A percentile compares a stretch with the other conserved stretches of the same genome.
These are phyloP conservation scores for Corythoichthys haematopterus DNA, from an alignment of 2,113 vertebrate genomes.

Conservation along the genomic window DNA sequence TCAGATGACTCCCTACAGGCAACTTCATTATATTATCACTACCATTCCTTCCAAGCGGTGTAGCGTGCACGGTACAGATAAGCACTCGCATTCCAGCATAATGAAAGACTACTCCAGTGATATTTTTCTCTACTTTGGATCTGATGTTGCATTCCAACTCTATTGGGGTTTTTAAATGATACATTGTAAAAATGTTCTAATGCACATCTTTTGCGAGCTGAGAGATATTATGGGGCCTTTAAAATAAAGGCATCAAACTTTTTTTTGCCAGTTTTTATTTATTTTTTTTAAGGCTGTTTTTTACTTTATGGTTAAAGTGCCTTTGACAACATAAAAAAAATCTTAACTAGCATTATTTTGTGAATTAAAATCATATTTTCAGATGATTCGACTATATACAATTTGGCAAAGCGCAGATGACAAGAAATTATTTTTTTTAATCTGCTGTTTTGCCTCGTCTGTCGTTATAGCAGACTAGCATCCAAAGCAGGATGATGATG, in stretches of 20 bases:
- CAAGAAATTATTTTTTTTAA: too few relatives aligned
- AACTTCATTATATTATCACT: conserved; percentile 5
- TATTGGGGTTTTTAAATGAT: conserved; percentile 3
- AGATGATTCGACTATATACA: too few relatives aligned
- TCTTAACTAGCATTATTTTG: too few relatives aligned
- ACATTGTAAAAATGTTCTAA: background rate
- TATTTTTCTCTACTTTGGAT: conserved; percentile 11
- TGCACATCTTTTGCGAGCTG: background rate
- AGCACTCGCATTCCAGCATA: conserved; percentile 13
- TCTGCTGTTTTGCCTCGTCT: too few relatives aligned
- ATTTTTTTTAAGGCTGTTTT: too few relatives aligned
- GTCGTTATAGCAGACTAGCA: too few relatives aligned
- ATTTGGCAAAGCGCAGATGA: too few relatives aligned
- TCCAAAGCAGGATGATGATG: too few relatives aligned
- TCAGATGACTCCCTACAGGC: conserved; percentile 27
- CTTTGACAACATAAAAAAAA: too few relatives aligned
- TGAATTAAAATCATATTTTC: too few relatives aligned
- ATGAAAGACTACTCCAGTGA: conserved; percentile 5
- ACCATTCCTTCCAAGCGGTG: conserved; percentile 5
- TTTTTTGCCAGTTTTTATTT: background rate
- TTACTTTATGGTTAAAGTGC: too few relatives aligned
- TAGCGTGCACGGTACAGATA: conserved; percentile 10
- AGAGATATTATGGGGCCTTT: background rate
- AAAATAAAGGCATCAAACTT: background rate
- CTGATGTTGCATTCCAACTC: conserved; percentile 10